Conservation (phyloP, 2,888 invertebrate species). For the Polietes domitor region DNA sequence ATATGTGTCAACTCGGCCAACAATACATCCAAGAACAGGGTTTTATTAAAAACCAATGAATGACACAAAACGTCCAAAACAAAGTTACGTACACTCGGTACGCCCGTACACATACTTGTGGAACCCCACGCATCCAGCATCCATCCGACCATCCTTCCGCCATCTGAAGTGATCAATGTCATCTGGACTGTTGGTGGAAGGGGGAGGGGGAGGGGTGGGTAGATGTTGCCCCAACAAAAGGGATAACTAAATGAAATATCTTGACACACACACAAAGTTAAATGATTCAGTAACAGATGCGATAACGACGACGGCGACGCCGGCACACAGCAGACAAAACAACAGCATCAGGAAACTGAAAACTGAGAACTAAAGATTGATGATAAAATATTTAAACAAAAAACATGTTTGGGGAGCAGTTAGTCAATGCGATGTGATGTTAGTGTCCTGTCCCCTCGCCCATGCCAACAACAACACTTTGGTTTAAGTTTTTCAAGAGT, state of each 20-base stretch:
- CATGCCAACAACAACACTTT: neutral
- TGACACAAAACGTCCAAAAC: conserved; percentile 28
- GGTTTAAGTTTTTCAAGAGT: conserved; percentile 1
- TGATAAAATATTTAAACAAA: conserved; percentile 34
- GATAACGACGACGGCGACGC: conserved; percentile 11
- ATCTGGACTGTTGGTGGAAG: neutral
- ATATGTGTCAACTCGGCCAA: conserved; percentile 43
- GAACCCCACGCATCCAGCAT: neutral
- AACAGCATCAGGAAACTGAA: neutral
- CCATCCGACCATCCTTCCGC: neutral
- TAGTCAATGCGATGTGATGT: neutral
- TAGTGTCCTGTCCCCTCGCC: neutral
- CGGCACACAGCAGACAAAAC: neutral
- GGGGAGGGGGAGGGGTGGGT: neutral
- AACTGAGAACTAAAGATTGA: conserved; percentile 29
- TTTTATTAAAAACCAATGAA: conserved; percentile 32
- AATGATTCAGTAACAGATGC: conserved; percentile 27
- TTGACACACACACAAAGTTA: conserved; percentile 10
- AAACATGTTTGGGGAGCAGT: conserved; percentile 7
- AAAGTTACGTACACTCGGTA: neutral
- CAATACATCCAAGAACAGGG: conserved; percentile 13
- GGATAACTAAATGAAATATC: conserved; percentile 24
- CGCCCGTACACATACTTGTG: neutral
- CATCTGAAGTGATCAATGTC: conserved; percentile 11
- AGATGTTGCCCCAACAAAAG: neutral